A percentile compares a stretch with the other conserved stretches of the same genome.
phyloP scores from a whole-genome alignment of 1,140 invertebrate species.

The Papilio polyxenes region DNA sequence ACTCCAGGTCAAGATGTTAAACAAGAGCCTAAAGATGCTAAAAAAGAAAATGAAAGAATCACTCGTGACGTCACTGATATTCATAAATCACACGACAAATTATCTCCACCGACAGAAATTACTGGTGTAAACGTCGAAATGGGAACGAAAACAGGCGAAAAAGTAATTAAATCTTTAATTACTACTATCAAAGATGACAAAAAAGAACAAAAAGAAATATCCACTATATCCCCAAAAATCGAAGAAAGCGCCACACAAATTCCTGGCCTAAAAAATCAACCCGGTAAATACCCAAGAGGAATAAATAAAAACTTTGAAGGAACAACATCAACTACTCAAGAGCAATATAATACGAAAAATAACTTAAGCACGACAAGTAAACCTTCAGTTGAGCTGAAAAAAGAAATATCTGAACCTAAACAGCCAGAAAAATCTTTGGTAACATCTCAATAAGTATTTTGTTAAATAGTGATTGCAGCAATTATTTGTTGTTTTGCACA shows the following conservation, averaged over 20 bases:
- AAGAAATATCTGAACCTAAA: background rate
- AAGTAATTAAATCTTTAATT: conserved; percentile 14
- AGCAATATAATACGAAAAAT: background rate
- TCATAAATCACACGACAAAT: conserved; percentile 5
- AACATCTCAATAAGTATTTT: background rate
- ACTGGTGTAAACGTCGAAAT: background rate
- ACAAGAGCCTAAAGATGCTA: background rate
- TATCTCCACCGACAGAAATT: conserved; percentile 14
- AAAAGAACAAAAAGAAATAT: background rate
- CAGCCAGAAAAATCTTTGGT: background rate
- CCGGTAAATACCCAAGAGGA: background rate
- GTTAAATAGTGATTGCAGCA: background rate
- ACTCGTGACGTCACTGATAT: conserved; percentile 20
- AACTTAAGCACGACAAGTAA: background rate
- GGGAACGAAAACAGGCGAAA: conserved; percentile 1
- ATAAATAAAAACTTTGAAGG: background rate
- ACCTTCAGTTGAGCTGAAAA: background rate
- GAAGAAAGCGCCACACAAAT: background rate
- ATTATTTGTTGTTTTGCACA: conserved; percentile 1
- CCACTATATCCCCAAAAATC: background rate
- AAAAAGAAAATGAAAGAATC: conserved; percentile 35
- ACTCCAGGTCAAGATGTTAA: background rate
- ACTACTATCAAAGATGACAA: background rate
- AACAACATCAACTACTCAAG: background rate
- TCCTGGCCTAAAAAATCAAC: background rate